These are phyloP conservation scores for Pantherophis vulpinus DNA, from an alignment of 2,797 vertebrate genomes.

Conservation along the genomic window DNA sequence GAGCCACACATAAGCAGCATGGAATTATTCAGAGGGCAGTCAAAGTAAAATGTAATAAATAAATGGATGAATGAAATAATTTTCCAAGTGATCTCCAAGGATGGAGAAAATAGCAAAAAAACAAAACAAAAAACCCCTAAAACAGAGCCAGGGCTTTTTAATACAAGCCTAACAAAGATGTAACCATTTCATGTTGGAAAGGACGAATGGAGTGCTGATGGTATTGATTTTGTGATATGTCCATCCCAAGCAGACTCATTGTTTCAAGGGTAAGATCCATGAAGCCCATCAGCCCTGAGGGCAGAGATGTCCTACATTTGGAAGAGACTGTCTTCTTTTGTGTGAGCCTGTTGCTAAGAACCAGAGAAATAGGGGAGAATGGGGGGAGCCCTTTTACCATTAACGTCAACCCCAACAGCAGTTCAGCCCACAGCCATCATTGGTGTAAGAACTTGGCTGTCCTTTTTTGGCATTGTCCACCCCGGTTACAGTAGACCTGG, in stretches of 20 bases:
- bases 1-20: neutral
- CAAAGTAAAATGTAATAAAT: neutral
- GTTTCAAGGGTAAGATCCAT: neutral
- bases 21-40: neutral
- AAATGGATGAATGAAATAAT: neutral
- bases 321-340: neutral
- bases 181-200: neutral
- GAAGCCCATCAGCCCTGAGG: neutral
- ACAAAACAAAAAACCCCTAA: neutral
- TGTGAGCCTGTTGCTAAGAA: neutral
- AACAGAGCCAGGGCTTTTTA: neutral
- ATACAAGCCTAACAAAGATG: conserved; percentile 6
- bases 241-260: neutral
- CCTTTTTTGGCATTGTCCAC: conserved; percentile 12
- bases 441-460: neutral
- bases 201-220: neutral
- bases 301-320: neutral
- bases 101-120: neutral
- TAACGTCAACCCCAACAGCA: conserved; percentile 27
- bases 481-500: neutral
- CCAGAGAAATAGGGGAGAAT: neutral
- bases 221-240: neutral
- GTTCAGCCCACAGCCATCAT: conserved; percentile 4
- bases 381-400: neutral
- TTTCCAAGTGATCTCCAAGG: neutral